Base-by-base conservation (phyloP, 1,140 invertebrate genomes). In the Apis mellifera region DNA sequence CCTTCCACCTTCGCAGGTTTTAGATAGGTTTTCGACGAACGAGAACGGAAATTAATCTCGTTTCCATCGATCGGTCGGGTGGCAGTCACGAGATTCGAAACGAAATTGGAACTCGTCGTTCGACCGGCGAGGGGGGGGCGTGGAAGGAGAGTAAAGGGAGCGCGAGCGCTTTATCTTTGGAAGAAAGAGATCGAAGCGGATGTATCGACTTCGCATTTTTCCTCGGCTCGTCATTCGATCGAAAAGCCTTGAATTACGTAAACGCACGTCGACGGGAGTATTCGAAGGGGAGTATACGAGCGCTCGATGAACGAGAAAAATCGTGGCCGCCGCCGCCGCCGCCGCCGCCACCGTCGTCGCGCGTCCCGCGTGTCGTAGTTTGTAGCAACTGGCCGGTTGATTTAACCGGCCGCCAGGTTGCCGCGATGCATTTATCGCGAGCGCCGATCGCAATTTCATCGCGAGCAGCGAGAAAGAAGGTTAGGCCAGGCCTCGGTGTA, bases 381-480 rank as follows among this genome's bases (percentile, higher is more conserved):
- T 42, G 64, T 23, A 15, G 74, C 68, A 65, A 73, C 62, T 59
- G 71, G 54, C 72, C 72, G 71, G 59, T 78, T 23, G 19, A 74
- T 57, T 64, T 42, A 59, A 19, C 23, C 13, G n/a, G n/a, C 66
- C 13, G n/a, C 66, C 17, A 42, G 57, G 57, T 23, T 21, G 76
- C 68, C 76, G 76, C 76, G 68, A 23, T 60, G 54, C 57, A 60
- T 82, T 42, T 84, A 84, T 84, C 82, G 59, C 73, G 42, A 59
- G 60, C 82, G 19, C 84, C 82, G 86, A 91, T 89, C 84, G 89
- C 84, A 89, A 91, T 91, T 87, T 90, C 87, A 88, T 90, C 85
- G 82, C 72, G 70, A 50, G 82, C 85, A 50, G 82, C 85, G 86
- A 86, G 87, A 90, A 92, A 92, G 87, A 91, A 91, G 91, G 90